These are phyloP conservation scores for Xanthia icteritia DNA, from an alignment of 2,888 invertebrate genomes.

Conservation along the genomic window DNA sequence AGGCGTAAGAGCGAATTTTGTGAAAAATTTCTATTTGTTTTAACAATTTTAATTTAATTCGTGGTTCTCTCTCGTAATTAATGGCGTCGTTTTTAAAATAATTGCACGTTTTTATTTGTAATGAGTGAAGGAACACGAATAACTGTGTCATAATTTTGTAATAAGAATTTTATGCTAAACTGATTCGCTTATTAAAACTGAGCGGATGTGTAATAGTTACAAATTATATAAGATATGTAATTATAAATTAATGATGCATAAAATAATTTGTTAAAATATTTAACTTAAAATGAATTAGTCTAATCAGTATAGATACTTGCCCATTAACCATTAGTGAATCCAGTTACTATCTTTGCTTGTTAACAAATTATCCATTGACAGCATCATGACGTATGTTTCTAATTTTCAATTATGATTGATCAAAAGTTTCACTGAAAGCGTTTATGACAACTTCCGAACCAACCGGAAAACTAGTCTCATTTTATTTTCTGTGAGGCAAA, in stretches of 20 bases:
- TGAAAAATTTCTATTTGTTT: constrained; percentile 56
- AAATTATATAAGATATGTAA: constrained; percentile 34
- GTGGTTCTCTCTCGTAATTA: constrained; percentile 53
- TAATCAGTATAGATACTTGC: neutral
- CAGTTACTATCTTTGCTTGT: neutral
- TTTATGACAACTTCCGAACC: constrained; percentile 14
- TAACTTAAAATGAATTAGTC: neutral
- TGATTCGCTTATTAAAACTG: constrained; percentile 47
- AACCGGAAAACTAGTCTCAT: constrained; percentile 7
- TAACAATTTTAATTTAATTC: constrained; percentile 41
- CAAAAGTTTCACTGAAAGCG: constrained; percentile 9
- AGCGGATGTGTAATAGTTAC: constrained; percentile 30
- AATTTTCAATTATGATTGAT: constrained; percentile 25
- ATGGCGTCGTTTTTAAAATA: constrained; percentile 64
- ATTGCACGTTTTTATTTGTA: constrained; percentile 67
- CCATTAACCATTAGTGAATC: neutral
- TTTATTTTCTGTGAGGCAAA: constrained; percentile 15
- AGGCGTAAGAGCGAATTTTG: constrained; percentile 11
- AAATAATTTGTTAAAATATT: constrained; percentile 25
- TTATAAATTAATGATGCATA: constrained; percentile 26
- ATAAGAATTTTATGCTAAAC: constrained; percentile 64
- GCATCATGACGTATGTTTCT: neutral
- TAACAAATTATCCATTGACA: neutral
- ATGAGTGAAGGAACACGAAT: constrained; percentile 65
- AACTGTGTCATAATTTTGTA: constrained; percentile 64